Conservation (phyloP, 1,140 invertebrate species). For the Diachasma alloeum region DNA sequence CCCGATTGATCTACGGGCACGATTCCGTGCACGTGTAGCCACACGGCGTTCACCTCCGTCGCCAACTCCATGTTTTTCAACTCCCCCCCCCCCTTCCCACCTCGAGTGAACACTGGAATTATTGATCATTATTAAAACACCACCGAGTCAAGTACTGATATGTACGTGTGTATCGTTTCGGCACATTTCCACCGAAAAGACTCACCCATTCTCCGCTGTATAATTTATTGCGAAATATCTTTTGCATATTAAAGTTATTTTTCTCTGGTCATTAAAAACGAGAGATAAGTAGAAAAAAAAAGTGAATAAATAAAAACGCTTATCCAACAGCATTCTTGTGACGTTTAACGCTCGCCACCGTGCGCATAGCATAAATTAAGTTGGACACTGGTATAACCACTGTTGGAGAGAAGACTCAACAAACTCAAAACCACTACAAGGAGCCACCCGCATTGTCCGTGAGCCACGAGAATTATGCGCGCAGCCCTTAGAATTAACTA, state of each 20-base stretch:
- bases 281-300: background rate
- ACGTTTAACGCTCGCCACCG: constrained; percentile 30
- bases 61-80: background rate
- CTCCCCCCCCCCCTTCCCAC: background rate
- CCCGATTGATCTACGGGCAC: constrained; percentile 16
- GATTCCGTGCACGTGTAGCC: constrained; percentile 45
- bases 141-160: constrained; percentile 17
- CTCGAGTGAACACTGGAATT: constrained; percentile 43
- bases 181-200: background rate
- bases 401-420: background rate
- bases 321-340: constrained; percentile 16
- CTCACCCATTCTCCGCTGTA: background rate
- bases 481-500: too few relatives aligned
- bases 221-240: constrained; percentile 6
- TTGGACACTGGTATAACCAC: constrained; percentile 9
- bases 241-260: background rate
- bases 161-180: background rate
- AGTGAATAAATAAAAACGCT: background rate
- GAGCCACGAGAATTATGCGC: too few relatives aligned
- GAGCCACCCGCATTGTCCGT: too few relatives aligned
- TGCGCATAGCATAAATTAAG: constrained; percentile 39
- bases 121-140: constrained; percentile 59
- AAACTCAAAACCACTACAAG: too few relatives aligned
- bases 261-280: background rate
- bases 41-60: constrained; percentile 36